Evolutionary conservation across 2,113 vertebrate genomes (phyloP), one percentile per base, ranked within the genome.

Genomic region (Sceloporus undulatus): DNA sequence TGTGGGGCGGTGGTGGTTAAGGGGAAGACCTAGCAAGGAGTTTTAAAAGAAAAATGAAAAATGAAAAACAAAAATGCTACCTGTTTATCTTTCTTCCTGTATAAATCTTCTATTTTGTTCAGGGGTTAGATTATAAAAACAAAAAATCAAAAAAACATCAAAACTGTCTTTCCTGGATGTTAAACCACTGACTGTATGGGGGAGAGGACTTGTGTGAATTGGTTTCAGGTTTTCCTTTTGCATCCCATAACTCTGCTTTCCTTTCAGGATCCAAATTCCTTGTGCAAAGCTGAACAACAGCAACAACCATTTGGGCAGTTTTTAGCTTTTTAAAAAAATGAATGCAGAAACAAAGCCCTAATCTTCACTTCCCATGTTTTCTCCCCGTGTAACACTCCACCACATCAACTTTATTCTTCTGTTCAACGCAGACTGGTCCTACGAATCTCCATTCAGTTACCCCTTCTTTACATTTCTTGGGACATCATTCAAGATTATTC

Each of bases 11-110:
- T 18, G 48, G 34, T 25, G 29, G 54, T 34, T 34, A 42, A 2
- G 56, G 79, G 73, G 40, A 83, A 88, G 80, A 54, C 34, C n/a
- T 54, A 23, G 81, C 77, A 76, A 42, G 21, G 14, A 70, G 70
- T 6, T 59, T 59, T 59, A 59, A 6, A 79, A 71, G 48, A 6
- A 79, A 54, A 65, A 87, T 25, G 9, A 54, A 76, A 73, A 73
- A 9, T n/a, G n/a, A 23, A 10, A 34, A 79, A 68, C 40, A 87
- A 87, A 82, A 91, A 92, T 84, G 83, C 94, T 92, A 93, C 93
- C 94, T 94, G 94, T 89, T 87, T 14, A 77, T 85, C 1, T 85
- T 78, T 78, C 88, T 82, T 90, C 88, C 91, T 56, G 78, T 81
- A 88, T 77, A 29, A 73, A 85, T 87, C 92, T 88, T 27, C 5